Evolutionary conservation across 2,797 vertebrate species (phyloP), one percentile per base, ranked within the genome.

Genomic region (Botia almorhae): DNA sequence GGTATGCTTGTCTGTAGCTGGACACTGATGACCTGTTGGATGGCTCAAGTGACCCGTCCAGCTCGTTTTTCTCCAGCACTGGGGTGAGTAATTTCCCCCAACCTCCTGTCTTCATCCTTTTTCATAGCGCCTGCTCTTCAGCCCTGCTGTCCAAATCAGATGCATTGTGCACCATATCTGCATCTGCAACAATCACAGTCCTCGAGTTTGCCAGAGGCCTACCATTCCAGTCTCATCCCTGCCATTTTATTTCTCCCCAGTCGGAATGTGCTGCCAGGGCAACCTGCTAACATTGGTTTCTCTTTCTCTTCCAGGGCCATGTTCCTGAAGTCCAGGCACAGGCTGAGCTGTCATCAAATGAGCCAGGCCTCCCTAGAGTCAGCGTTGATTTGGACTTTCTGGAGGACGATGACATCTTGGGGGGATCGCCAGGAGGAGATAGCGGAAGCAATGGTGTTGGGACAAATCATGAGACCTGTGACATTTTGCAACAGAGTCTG

Each of bases 21-120:
- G 96, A 97, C 93, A 96, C 96, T 86, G 97, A 99, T 86, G 97
- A 99, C 94, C 96, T 99, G 93, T 95, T 99, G 95, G 97, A 98
- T 93, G 95, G 93, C 90, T 93, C 97, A 67, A 94, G 95, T 90
- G 97, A 98, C 90, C 95, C 96, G 90, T 95, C 96, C 92, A 96
- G 92, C 90, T 96, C 97, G 91, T 98, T 98, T 94, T 97, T 97
- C 93, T 96, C 96, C 87, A 91, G 94, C 87, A 90, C 95, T 87
- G 96, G 96, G 96, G 97, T 98, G 95, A 91, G 95, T 95, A 93
- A 91, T 81, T 69, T 55, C 63, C 53, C 87, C 84, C 0, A 70
- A 84, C 90, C 87, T 84, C 75, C 88, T 87, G 86, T 90, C 67
- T 91, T 76, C 82, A 21, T 81, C 89, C 88, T 81, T 89, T 83